Evolutionary conservation across 2,113 vertebrate species (phyloP).

Genomic region (Butastur rufipennis): DNA sequence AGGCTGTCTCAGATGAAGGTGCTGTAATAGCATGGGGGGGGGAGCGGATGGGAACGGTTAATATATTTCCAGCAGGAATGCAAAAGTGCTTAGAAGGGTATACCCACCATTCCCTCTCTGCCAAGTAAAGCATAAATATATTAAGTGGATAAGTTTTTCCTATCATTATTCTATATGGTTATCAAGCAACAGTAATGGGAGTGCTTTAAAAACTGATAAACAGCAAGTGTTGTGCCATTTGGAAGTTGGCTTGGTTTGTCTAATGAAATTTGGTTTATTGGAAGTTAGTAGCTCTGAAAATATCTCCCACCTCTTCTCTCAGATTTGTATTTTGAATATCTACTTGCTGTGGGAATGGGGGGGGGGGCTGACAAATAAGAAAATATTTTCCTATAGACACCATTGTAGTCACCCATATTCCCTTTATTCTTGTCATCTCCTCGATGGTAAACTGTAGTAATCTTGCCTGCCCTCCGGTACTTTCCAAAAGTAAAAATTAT

Average conservation of each 20-base stretch:
- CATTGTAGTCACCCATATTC: neutral
- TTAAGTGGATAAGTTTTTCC: neutral
- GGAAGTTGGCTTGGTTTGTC: neutral
- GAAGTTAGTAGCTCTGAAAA: conserved; percentile 22
- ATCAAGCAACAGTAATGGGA: neutral
- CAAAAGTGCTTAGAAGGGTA: neutral
- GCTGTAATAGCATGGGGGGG: neutral
- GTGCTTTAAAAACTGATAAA: neutral
- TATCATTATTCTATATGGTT: neutral
- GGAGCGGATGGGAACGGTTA: neutral
- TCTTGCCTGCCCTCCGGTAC: neutral
- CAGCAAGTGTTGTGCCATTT: neutral
- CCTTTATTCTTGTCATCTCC: neutral
- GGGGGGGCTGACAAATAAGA: neutral
- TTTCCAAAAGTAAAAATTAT: conserved; percentile 19
- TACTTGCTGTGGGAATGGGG: neutral
- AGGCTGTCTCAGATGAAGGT: neutral
- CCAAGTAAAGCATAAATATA: conserved; percentile 5
- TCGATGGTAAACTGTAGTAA: neutral
- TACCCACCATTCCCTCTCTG: neutral
- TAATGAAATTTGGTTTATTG: neutral
- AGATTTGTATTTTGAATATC: neutral
- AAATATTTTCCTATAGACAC: neutral
- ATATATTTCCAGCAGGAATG: conserved; percentile 4
- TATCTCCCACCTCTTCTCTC: neutral